phyloP scores from a whole-genome alignment of 2,113 vertebrate genomes.

The Sterrhoptilus dennistouni region DNA sequence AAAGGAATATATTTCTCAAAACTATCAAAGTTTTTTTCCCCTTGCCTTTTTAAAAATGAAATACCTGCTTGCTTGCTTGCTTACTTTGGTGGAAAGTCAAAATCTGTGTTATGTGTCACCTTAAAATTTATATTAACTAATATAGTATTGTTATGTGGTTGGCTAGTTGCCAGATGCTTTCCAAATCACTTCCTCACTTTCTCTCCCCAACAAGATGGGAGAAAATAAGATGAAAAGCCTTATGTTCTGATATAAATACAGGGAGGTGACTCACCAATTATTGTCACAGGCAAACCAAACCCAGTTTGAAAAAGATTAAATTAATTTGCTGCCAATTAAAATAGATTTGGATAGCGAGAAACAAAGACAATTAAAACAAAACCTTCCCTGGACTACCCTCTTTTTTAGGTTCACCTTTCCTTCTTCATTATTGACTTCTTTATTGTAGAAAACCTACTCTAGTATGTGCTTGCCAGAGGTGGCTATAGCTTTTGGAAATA shows the following conservation, averaged over 20 bases:
- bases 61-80: rapidly evolving
- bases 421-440: neutral
- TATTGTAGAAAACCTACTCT: neutral
- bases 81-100: neutral
- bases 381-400: neutral
- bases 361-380: neutral
- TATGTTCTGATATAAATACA: neutral
- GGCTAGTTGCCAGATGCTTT: neutral
- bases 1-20: neutral
- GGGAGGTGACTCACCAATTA: neutral
- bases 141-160: neutral
- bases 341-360: neutral
- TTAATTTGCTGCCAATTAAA: neutral
- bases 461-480: neutral
- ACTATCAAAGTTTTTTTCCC: neutral
- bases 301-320: neutral
- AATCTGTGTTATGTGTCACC: neutral
- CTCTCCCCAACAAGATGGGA: neutral
- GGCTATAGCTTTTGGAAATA: neutral
- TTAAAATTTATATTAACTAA: neutral
- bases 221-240: neutral
- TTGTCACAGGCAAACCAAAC: neutral
- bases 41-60: neutral
- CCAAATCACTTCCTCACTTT: neutral
- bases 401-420: neutral